Percentiles rank a stretch among this genome's conserved stretches.
Evolutionary conservation across 2,113 vertebrate species (phyloP).

Genomic region (Spermophilus dauricus): DNA sequence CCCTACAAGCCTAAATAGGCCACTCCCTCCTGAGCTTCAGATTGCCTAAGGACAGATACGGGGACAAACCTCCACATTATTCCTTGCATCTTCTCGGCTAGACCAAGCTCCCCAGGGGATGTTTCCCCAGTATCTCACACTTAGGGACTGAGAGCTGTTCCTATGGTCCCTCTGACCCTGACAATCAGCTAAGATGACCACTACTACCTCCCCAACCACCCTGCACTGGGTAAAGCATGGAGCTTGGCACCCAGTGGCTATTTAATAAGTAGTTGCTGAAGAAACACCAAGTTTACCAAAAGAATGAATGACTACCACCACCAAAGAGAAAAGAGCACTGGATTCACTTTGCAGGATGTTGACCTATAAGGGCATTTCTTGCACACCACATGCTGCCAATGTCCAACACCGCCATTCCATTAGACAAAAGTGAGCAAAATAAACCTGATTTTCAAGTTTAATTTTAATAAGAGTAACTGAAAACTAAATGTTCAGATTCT

Average conservation of each 20-base stretch:
- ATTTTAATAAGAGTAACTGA: neutral
- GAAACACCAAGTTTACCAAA: neutral
- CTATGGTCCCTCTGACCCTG: neutral
- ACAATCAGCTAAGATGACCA: neutral
- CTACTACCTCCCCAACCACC: neutral
- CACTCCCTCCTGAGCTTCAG: neutral
- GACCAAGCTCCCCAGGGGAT: neutral
- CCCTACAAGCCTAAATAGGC: neutral
- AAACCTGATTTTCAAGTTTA: neutral
- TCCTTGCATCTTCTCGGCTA: neutral
- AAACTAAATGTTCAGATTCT: neutral
- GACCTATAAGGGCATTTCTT: too few relatives aligned
- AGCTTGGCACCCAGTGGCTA: neutral
- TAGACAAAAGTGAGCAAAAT: neutral
- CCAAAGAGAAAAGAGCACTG: neutral
- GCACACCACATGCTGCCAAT: rapidly evolving
- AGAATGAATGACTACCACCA: neutral
- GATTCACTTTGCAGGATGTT: rapidly evolving
- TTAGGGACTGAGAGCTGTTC: neutral
- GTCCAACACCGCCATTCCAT: neutral
- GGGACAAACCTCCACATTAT: neutral
- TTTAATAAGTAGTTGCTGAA: neutral
- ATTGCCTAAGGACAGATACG: neutral
- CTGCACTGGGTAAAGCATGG: neutral
- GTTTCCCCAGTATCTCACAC: neutral